phyloP scores from a whole-genome alignment of 2,888 invertebrate genomes.

The Pseudococcus longispinus region DNA sequence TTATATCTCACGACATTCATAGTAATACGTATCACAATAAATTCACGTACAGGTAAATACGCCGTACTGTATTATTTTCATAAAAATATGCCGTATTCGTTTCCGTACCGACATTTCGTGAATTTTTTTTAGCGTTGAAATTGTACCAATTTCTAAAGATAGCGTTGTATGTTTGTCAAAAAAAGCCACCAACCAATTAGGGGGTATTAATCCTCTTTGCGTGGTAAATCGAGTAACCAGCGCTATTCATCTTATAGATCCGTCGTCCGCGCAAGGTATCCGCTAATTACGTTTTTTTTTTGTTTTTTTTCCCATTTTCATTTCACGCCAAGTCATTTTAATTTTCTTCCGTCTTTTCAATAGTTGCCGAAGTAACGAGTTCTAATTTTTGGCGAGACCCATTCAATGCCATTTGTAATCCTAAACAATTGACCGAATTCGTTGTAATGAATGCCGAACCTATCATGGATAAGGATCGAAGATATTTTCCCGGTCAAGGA shows the following conservation, averaged over 20 bases:
- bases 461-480: slow-evolving; percentile 76
- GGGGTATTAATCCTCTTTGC: slow-evolving; percentile 87
- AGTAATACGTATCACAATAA: slow-evolving; percentile 97
- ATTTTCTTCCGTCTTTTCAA: slow-evolving; percentile 49
- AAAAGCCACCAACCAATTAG: slow-evolving; percentile 83
- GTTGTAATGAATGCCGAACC: slow-evolving; percentile 93
- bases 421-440: slow-evolving; percentile 89
- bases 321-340: neutral
- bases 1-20: slow-evolving; percentile 96
- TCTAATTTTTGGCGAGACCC: slow-evolving; percentile 85
- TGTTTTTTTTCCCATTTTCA: neutral
- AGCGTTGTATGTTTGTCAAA: slow-evolving; percentile 89
- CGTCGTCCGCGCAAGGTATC: slow-evolving; percentile 80
- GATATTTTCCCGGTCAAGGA: slow-evolving; percentile 86
- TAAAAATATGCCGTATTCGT: neutral
- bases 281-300: neutral
- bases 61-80: neutral
- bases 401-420: slow-evolving; percentile 86
- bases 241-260: slow-evolving; percentile 91
- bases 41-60: slow-evolving; percentile 75
- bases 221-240: slow-evolving; percentile 88
- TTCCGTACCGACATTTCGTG: slow-evolving; percentile 21
- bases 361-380: slow-evolving; percentile 84
- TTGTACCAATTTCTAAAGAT: slow-evolving; percentile 95
- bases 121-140: slow-evolving; percentile 77